These are phyloP conservation scores for Pantherophis vulpinus DNA, from an alignment of 2,797 vertebrate genomes.

Conservation along the genomic window DNA sequence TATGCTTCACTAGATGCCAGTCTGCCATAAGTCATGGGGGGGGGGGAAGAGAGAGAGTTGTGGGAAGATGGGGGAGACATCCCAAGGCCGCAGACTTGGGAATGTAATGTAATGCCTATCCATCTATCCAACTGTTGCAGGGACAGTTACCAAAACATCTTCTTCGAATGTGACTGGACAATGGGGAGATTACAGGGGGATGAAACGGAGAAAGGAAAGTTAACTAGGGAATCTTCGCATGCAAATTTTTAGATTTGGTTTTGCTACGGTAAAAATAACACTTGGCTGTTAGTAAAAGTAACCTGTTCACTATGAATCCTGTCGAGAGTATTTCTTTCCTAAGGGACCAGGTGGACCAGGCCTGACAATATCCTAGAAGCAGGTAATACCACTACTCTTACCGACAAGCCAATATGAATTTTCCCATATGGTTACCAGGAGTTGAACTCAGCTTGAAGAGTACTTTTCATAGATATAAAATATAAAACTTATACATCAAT, in stretches of 20 bases:
- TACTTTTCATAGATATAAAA: neutral
- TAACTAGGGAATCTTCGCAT: neutral
- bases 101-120: neutral
- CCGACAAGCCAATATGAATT: neutral
- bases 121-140: neutral
- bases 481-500: neutral
- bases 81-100: neutral
- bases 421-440: neutral
- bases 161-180: neutral
- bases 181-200: neutral
- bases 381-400: neutral
- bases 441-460: neutral
- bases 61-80: neutral
- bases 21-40: neutral
- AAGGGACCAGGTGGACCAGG: neutral
- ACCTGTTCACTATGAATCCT: neutral
- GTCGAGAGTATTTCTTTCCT: neutral
- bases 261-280: neutral
- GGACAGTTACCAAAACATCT: neutral
- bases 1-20: neutral
- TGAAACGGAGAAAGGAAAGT: neutral
- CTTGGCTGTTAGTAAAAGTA: neutral
- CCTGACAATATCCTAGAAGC: neutral
- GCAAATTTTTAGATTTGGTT: neutral
- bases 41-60: too few relatives aligned